Conservation (phyloP, 2,113 vertebrate genomes). For the Phaethornis superciliosus region DNA sequence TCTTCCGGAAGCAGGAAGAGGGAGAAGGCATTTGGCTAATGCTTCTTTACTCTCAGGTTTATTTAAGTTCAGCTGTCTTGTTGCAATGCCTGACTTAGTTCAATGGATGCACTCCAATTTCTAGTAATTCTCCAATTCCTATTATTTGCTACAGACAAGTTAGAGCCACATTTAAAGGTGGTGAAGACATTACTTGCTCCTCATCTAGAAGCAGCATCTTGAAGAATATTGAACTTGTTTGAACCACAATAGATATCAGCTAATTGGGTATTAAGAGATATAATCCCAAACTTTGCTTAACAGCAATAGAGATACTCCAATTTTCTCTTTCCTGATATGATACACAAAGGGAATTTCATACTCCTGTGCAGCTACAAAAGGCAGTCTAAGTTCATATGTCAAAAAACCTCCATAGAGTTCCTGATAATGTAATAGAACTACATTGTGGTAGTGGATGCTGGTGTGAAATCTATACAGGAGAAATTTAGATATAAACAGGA, state of each 20-base stretch:
- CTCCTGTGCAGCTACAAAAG: background rate
- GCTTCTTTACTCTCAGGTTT: background rate
- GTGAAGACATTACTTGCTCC: background rate
- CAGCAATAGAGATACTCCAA: background rate
- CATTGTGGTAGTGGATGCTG: background rate
- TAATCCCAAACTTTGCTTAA: background rate
- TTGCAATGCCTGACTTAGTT: background rate
- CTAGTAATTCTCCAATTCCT: background rate
- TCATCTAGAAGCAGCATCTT: background rate
- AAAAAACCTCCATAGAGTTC: background rate
- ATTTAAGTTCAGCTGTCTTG: background rate
- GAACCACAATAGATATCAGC: background rate
- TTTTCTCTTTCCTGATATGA: background rate
- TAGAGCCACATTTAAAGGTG: background rate
- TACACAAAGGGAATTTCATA: background rate
- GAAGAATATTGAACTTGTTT: background rate
- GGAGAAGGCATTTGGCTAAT: background rate
- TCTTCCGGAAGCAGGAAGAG: background rate
- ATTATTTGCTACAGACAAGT: background rate
- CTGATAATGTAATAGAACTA: background rate
- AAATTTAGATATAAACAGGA: background rate
- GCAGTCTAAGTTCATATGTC: background rate
- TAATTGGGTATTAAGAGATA: background rate
- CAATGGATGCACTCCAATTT: background rate
- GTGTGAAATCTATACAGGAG: background rate